Percentiles rank a stretch among this genome's conserved stretches.
phyloP scores from a whole-genome alignment of 2,113 vertebrate genomes.

The Galbula dea region DNA sequence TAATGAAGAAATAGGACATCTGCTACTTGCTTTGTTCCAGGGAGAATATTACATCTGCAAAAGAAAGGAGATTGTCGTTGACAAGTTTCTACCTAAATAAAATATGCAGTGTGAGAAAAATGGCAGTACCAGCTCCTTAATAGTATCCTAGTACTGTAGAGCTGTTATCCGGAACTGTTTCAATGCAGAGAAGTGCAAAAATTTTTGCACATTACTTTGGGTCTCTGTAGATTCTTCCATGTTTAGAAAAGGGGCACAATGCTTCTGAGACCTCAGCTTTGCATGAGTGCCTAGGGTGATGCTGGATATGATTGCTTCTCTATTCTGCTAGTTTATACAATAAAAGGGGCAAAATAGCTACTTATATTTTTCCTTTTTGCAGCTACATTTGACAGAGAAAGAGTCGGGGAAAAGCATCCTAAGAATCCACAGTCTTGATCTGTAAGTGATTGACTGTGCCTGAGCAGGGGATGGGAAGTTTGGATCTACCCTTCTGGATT shows the following conservation, averaged over 20 bases:
- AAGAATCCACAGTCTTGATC: not conserved
- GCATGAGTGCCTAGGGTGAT: not conserved
- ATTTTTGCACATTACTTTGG: not conserved
- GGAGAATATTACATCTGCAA: not conserved
- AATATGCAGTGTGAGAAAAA: accelerated
- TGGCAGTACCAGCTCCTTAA: not conserved
- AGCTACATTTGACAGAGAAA: not conserved
- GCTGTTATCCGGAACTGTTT: not conserved
- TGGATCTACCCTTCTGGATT: not conserved
- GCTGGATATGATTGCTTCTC: not conserved
- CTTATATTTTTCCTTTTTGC: not conserved
- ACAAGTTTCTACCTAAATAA: not conserved
- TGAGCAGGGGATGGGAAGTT: not conserved
- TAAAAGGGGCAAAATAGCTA: not conserved
- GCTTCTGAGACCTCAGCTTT: not conserved
- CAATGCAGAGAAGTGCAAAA: not conserved
- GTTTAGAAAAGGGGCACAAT: not conserved
- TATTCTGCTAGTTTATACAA: not conserved
- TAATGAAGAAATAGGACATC: not conserved
- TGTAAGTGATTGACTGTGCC: not conserved
- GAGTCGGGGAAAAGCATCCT: not conserved
- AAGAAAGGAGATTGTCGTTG: accelerated
- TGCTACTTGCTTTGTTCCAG: not conserved
- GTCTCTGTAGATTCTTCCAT: not conserved
- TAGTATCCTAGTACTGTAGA: not conserved